These are phyloP conservation scores for Callyntrura guangdongensis DNA, from an alignment of 2,888 invertebrate genomes.

Conservation along the genomic window DNA sequence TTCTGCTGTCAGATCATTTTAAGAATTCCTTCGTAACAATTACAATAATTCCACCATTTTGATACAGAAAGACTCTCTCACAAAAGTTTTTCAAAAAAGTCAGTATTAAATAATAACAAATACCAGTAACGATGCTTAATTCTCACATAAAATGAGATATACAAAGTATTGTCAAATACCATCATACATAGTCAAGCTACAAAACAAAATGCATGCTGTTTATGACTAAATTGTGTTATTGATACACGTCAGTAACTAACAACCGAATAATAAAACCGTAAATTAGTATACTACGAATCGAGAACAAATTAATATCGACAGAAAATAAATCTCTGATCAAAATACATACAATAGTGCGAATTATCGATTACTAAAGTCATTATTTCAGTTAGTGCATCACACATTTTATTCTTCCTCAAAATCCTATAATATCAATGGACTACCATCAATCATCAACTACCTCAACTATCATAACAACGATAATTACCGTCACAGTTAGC, in stretches of 20 bases:
- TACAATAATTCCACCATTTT: too few species aligned
- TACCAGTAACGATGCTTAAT: too few species aligned
- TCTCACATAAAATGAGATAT: not conserved
- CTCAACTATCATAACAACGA: conserved; percentile 31
- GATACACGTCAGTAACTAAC: conserved; percentile 9
- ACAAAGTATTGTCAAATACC: conserved; percentile 12
- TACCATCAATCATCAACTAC: conserved; percentile 37
- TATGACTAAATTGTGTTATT: not conserved
- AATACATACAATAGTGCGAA: conserved; percentile 75
- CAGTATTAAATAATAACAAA: too few species aligned
- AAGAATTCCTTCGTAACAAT: too few species aligned
- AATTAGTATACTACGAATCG: conserved; percentile 66
- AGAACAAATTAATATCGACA: conserved; percentile 74
- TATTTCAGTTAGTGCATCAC: conserved; percentile 71
- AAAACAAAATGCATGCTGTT: not conserved
- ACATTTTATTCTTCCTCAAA: conserved; percentile 53
- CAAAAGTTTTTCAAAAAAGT: too few species aligned
- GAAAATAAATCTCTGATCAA: conserved; percentile 78
- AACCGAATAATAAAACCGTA: conserved; percentile 41
- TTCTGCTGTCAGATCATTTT: too few species aligned
- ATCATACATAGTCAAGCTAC: not conserved
- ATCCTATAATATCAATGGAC: conserved; percentile 47
- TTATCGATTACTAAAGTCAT: conserved; percentile 59
- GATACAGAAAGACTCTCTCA: too few species aligned
- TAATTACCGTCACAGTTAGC: conserved; percentile 49